Evolutionary conservation across 2,113 vertebrate species (phyloP).

Genomic region (Neolamprologus brichardi): DNA sequence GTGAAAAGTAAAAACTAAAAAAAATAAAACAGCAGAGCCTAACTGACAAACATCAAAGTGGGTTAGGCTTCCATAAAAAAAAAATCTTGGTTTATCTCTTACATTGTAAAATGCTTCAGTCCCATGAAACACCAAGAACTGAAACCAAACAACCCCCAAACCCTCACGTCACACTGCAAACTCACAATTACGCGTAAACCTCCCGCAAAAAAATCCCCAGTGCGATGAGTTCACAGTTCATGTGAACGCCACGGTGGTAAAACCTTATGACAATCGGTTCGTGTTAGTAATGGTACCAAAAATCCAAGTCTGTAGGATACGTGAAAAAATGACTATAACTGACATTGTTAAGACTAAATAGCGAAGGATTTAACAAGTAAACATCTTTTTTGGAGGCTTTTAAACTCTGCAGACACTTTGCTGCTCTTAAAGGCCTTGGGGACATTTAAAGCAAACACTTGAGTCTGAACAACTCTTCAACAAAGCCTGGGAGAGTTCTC

Average conservation of each 20-base stretch:
- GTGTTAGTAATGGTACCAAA: not conserved
- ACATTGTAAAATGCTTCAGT: not conserved
- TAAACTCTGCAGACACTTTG: not conserved
- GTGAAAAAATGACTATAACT: not conserved
- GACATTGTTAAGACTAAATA: not conserved
- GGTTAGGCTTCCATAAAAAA: not conserved
- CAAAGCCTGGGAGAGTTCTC: constrained; percentile 33
- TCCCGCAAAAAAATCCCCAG: not conserved
- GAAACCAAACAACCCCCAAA: not conserved
- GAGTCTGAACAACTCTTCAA: constrained; percentile 1
- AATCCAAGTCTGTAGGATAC: not conserved
- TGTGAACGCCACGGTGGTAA: not conserved
- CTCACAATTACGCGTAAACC: not conserved
- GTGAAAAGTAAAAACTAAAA: not conserved
- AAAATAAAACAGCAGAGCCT: not conserved
- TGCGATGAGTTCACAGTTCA: not conserved
- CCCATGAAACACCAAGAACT: not conserved
- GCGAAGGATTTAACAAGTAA: not conserved
- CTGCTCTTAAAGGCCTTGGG: not conserved
- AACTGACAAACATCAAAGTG: not conserved
- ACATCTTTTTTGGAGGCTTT: not conserved
- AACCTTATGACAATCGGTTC: not conserved
- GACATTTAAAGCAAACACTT: constrained; percentile 30
- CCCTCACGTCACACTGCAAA: not conserved
- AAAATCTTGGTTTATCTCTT: not conserved